Evolutionary conservation across 1,140 invertebrate species (phyloP), one percentile per base, ranked within the genome.

Genomic region (Contarinia nasturtii): DNA sequence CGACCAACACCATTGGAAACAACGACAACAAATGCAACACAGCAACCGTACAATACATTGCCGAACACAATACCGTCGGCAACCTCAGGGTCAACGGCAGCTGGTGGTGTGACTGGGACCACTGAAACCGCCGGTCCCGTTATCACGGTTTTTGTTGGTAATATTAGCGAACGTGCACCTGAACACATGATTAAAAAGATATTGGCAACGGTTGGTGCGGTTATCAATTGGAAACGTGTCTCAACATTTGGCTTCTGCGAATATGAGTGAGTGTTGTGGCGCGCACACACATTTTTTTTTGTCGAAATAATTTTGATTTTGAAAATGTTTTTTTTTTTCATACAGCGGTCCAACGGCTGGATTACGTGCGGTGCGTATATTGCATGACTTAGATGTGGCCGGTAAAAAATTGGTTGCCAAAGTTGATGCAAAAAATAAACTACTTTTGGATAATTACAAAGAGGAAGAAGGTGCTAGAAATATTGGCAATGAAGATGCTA

Each of bases 161-260:
- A 98, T 67, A 98, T 99, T 48, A 89, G 88, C 57, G 90, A 96
- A 54, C 77, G 82, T 55, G 92, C 91, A 40, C 89, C 91, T 0
- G 93, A 99, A 65, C 75, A 82, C 10, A 89, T 98, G 82, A 84
- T 98, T 10, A 73, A 92, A 53, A 84, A 90, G 56, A 84, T 98
- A 57, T 69, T 98, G 43, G 80, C 77, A 40, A 77, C 84, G 17
- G 89, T 93, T 73, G 95, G 95, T 2, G 80, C 86, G 52, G 89
- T 98, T 19, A 67, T 91, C 2, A 90, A 83, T 54, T 99, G 95
- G 95, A 98, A 98, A 65, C 73, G 94, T 53, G 91, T 98, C 8
- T 91, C 95, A 64, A 92, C 87, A 10, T 99, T 99, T 71, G 95
- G 94, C 19, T 98, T 98, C 69, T 98, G 94, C 71, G 95, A 98